These are phyloP conservation scores for Nothobranchius kuhntae DNA, from an alignment of 2,113 vertebrate genomes.

Conservation along the genomic window DNA sequence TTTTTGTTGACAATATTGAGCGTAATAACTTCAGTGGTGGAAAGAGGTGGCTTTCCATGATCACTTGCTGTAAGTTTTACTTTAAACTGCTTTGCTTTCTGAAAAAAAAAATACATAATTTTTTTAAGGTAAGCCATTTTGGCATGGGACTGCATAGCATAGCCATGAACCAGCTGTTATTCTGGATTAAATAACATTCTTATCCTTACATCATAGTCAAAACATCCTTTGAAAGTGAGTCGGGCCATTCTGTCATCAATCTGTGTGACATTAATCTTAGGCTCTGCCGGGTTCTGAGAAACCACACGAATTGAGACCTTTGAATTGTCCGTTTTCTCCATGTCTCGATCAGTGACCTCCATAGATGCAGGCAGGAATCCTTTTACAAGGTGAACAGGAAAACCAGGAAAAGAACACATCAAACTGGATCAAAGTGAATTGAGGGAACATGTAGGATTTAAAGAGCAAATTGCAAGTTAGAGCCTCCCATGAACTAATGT, in stretches of 20 bases:
- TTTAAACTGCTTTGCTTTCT: slow-evolving; percentile 71
- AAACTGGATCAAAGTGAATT: neutral
- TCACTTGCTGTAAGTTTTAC: slow-evolving; percentile 73
- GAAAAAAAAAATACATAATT: slow-evolving; percentile 33
- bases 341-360: slow-evolving; percentile 17
- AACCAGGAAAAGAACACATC: neutral
- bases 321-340: slow-evolving; percentile 75
- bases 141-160: neutral
- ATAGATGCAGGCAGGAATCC: slow-evolving; percentile 44
- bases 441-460: too few species aligned
- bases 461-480: too few species aligned
- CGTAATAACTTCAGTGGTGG: slow-evolving; percentile 66
- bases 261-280: slow-evolving; percentile 48
- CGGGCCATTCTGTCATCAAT: slow-evolving; percentile 1
- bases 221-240: slow-evolving; percentile 74
- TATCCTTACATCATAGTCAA: slow-evolving; percentile 79
- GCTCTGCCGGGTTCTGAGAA: slow-evolving; percentile 66
- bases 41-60: slow-evolving; percentile 53
- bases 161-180: neutral
- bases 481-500: too few species aligned
- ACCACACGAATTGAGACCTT: slow-evolving; percentile 63
- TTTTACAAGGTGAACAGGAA: slow-evolving; percentile 19
- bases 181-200: neutral
- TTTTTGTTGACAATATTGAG: slow-evolving; percentile 75
- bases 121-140: slow-evolving; percentile 20